Percentiles rank a stretch among this genome's conserved stretches.
Evolutionary conservation across 1,140 invertebrate genomes (phyloP).

Genomic region (Chionoecetes opilio): DNA sequence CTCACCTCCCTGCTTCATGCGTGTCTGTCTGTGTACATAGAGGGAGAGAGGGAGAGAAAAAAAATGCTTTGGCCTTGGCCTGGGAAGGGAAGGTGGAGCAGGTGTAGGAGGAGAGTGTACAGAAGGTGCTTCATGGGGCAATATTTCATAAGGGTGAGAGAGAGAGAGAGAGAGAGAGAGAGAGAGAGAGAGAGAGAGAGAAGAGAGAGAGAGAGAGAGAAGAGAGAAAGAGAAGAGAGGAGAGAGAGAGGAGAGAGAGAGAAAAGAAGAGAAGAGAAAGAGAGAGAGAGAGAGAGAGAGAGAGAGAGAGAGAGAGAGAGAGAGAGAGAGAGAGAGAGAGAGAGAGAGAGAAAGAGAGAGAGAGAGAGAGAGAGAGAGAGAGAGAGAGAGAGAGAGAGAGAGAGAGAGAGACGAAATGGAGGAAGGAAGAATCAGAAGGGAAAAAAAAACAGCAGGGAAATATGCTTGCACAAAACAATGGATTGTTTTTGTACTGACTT

Average conservation of each 20-base stretch:
- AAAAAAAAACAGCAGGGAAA: no score
- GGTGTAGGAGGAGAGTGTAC: slow-evolving; percentile 2
- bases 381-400: no score
- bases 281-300: not conserved
- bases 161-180: not conserved
- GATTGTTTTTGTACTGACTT: no score
- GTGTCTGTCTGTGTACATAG: not conserved
- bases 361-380: no score
- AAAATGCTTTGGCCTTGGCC: not conserved
- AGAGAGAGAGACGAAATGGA: no score
- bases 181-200: not conserved
- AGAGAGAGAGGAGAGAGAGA: not conserved
- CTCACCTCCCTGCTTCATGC: not conserved
- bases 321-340: not conserved
- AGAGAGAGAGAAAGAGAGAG: not conserved
- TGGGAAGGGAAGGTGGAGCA: slow-evolving; percentile 10
- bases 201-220: no score
- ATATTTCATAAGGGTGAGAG: slow-evolving; percentile 29
- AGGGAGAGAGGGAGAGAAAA: slow-evolving; percentile 36
- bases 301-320: not conserved
- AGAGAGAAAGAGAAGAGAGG: not conserved
- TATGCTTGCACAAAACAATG: no score
- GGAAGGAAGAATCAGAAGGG: no score
- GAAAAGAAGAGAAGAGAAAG: not conserved
- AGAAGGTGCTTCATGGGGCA: slow-evolving; percentile 13